Conservation (phyloP, 2,888 invertebrate species). For the Cistogaster globosa region DNA sequence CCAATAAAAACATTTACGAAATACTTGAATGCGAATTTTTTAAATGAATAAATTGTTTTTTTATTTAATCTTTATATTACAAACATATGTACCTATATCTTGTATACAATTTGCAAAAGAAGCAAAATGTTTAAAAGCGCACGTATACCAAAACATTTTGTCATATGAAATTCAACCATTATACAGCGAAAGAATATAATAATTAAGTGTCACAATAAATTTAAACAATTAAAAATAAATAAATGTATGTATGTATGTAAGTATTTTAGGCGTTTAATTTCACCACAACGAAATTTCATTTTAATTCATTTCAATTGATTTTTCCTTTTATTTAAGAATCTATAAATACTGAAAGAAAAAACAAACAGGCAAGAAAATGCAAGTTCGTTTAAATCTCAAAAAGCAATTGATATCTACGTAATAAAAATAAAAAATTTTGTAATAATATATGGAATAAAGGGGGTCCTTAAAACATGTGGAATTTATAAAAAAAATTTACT, state of each 20-base stretch:
- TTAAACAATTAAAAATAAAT: constrained; percentile 11
- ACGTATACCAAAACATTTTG: constrained; percentile 22
- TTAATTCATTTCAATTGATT: constrained; percentile 50
- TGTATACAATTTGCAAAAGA: neutral
- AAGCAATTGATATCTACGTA: neutral
- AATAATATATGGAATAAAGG: too few relatives aligned
- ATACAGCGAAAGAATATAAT: constrained; percentile 2
- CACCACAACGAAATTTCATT: constrained; percentile 49
- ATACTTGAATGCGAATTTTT: too few relatives aligned
- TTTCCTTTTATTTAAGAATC: neutral
- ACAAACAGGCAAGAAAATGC: too few relatives aligned
- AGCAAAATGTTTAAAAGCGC: constrained; percentile 6
- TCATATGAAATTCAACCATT: neutral
- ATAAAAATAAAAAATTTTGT: neutral
- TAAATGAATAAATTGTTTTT: too few relatives aligned
- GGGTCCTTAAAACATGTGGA: too few relatives aligned
- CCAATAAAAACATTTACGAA: too few relatives aligned
- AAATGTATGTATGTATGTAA: neutral
- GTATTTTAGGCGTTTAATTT: constrained; percentile 21
- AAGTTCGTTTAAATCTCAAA: neutral
- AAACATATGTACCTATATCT: too few relatives aligned
- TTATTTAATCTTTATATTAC: too few relatives aligned
- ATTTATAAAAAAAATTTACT: too few relatives aligned
- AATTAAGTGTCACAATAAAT: constrained; percentile 50
- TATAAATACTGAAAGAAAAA: neutral